Evolutionary conservation across 2,888 invertebrate species (phyloP).

Genomic region (Resseliella maxima): DNA sequence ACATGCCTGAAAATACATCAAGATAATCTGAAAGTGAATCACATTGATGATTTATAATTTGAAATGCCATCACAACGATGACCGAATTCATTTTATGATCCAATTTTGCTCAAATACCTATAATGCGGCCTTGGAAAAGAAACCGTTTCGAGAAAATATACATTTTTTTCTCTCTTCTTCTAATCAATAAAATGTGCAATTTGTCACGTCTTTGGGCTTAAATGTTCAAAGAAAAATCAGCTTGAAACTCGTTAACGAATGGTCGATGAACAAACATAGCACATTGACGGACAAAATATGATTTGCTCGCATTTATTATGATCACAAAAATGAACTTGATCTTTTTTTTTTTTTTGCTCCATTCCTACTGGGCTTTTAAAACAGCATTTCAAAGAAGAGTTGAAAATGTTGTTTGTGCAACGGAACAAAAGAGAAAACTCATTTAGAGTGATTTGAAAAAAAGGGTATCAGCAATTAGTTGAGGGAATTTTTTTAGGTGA

Average conservation of each 20-base stretch:
- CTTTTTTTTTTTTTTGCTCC: neutral
- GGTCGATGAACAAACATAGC: neutral
- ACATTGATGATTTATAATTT: neutral
- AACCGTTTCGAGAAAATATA: neutral
- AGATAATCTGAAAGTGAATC: neutral
- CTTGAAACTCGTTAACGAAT: slow-evolving; percentile 24
- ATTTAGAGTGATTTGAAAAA: neutral
- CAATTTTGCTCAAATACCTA: neutral
- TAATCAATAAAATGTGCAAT: slow-evolving; percentile 47
- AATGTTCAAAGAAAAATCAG: neutral
- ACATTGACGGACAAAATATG: neutral
- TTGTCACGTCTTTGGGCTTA: slow-evolving; percentile 42
- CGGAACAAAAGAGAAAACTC: slow-evolving; percentile 26
- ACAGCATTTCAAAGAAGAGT: neutral
- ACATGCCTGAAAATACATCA: too few species aligned
- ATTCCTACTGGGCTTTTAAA: slow-evolving; percentile 27
- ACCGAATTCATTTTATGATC: neutral
- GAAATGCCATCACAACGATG: neutral
- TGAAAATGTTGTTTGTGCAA: slow-evolving; percentile 25
- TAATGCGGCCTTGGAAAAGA: neutral
- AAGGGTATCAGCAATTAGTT: neutral
- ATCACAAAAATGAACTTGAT: slow-evolving; percentile 51
- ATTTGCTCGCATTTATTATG: slow-evolving; percentile 48
- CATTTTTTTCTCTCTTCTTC: neutral
- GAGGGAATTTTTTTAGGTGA: slow-evolving; percentile 18